Evolutionary conservation across 2,113 vertebrate genomes (phyloP), one percentile per base, ranked within the genome.

Genomic region (Malurus melanocephalus): DNA sequence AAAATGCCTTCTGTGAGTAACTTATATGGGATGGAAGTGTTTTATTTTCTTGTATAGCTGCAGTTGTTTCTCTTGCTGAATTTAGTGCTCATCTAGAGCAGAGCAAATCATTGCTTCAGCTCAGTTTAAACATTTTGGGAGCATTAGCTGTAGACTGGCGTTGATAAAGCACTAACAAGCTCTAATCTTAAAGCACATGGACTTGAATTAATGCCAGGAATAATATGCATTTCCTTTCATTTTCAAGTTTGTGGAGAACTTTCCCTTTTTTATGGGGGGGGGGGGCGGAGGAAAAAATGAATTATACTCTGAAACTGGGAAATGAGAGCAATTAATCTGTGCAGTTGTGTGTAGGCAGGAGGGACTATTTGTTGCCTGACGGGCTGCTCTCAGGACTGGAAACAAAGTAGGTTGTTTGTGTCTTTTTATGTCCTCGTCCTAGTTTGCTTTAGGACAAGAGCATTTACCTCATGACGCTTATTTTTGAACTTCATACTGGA

Each of bases 381-480:
- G 93, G 90, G 66, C 53, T 84, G 77, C 85, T 84, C 93, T 94
- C 62, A 80, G 93, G 56, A 73, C 84, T 85, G 78, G 66, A 93
- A 92, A 95, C 90, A 76, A 92, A 96, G 90, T 93, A 91, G 93
- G 89, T 87, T 94, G 92, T 69, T 95, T 89, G 85, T 95, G 91
- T 82, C 94, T 94, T 95, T 93, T 94, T 94, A 79, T 94, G 95
- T 95, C 95, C 89, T 94, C 85, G 79, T 93, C 94, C 93, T 90
- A 94, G 88, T 93, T 96, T 87, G 86, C 94, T 96, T 90, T 93
- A 93, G 95, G 95, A 95, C 94, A 94, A 94, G 92, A 95, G 92
- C 90, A 79, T 95, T 96, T 95, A 94, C 94, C 86, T 96, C 95
- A 93, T 88, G 93, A 93, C 13, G 71, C 94, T 94, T 93, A 93